These are phyloP conservation scores for Glomeris marginata DNA, from an alignment of 2,888 invertebrate species.

Conservation along the genomic window DNA sequence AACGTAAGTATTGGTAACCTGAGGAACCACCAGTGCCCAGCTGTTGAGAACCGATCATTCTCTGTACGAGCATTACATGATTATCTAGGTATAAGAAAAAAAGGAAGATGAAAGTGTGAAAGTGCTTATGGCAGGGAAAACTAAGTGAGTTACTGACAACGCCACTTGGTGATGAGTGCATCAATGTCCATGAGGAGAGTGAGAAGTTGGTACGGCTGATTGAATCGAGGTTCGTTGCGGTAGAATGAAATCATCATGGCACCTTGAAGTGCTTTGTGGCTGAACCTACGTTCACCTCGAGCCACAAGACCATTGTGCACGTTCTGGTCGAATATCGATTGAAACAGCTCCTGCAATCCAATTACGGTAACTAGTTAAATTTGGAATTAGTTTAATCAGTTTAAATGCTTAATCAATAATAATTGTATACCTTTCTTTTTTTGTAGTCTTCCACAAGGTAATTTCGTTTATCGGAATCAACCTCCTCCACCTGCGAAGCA, in stretches of 20 bases:
- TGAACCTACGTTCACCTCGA: conserved; percentile 75
- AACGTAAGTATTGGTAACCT: conserved; percentile 92
- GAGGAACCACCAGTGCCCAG: conserved; percentile 96
- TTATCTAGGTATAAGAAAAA: conserved; percentile 52
- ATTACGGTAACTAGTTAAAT: not conserved
- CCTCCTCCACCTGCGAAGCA: conserved; percentile 39
- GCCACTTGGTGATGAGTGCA: conserved; percentile 95
- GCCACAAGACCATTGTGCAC: conserved; percentile 69
- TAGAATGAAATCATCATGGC: conserved; percentile 97
- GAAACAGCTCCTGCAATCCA: conserved; percentile 50
- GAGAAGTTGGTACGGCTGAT: conserved; percentile 91
- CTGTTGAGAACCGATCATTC: conserved; percentile 95
- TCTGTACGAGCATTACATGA: conserved; percentile 94
- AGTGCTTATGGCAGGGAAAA: not conserved
- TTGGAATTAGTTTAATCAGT: too few relatives aligned
- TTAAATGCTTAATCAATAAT: not conserved
- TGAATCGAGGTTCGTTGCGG: conserved; percentile 91
- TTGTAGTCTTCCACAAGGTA: conserved; percentile 57
- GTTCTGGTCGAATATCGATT: conserved; percentile 70
- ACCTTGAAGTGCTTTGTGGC: conserved; percentile 83
- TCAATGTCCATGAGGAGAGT: conserved; percentile 95
- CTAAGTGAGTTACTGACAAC: conserved; percentile 48
- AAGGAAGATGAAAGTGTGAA: not conserved
- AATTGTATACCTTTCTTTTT: conserved; percentile 40
- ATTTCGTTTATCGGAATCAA: conserved; percentile 44